Evolutionary conservation across 2,113 vertebrate species (phyloP).

Genomic region (Neolamprologus toae): DNA sequence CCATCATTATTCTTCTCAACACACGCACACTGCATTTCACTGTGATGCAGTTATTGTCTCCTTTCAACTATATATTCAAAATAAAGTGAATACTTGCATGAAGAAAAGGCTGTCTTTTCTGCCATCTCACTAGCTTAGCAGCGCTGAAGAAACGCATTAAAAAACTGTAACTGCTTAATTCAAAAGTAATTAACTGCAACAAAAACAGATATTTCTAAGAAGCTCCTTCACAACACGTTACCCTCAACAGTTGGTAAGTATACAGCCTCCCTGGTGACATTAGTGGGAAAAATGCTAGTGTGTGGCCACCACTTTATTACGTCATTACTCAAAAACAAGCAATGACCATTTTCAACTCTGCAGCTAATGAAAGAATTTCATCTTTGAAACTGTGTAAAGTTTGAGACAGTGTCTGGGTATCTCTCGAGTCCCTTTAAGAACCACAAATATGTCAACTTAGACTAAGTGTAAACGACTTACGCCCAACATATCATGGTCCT

Average conservation of each 20-base stretch:
- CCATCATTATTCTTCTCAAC: neutral
- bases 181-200: neutral
- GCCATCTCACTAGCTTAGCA: neutral
- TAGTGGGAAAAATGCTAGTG: neutral
- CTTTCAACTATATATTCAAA: neutral
- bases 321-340: neutral
- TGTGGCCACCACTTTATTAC: neutral
- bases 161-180: neutral
- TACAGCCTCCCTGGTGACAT: neutral
- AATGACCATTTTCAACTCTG: neutral
- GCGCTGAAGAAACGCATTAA: neutral
- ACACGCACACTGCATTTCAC: neutral
- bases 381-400: neutral
- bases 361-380: neutral
- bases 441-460: neutral
- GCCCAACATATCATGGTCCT: neutral
- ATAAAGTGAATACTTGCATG: neutral
- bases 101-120: neutral
- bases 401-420: neutral
- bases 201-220: neutral
- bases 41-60: neutral
- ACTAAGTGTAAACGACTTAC: conserved; percentile 27
- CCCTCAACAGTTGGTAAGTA: neutral
- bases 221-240: neutral
- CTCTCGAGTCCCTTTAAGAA: neutral